These are phyloP conservation scores for Notiomystis cincta DNA, from an alignment of 2,113 vertebrate species.

Conservation along the genomic window DNA sequence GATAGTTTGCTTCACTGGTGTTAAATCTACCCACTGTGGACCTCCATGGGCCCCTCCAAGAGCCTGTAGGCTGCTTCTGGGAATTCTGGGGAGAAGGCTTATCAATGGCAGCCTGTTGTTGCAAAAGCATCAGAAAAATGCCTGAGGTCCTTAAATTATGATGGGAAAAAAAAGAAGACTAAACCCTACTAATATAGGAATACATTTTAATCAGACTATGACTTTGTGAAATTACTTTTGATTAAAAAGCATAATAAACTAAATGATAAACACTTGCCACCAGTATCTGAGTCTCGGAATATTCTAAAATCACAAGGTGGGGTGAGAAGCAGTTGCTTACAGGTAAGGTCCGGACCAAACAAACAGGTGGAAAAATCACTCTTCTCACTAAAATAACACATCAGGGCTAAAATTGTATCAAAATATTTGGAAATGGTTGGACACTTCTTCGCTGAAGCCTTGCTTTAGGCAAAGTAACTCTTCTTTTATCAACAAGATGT, in stretches of 20 bases:
- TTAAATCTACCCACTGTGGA: background rate
- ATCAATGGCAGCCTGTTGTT: background rate
- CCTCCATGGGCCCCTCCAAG: background rate
- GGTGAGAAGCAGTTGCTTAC: background rate
- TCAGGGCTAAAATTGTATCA: background rate
- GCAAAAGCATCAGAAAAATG: background rate
- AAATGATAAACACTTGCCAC: background rate
- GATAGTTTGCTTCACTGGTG: background rate
- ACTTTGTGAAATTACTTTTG: background rate
- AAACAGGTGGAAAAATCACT: background rate
- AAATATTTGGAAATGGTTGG: background rate
- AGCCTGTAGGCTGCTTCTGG: background rate
- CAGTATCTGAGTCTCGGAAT: background rate
- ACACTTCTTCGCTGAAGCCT: background rate
- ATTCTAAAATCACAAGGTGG: rapidly evolving
- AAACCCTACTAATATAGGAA: background rate
- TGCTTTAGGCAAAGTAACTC: background rate
- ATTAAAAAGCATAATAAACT: background rate
- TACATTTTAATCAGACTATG: background rate
- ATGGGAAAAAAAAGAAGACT: background rate
- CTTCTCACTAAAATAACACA: background rate
- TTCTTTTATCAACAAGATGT: background rate
- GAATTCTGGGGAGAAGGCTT: background rate
- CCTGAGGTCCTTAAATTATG: background rate
- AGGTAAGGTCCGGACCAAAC: background rate